Base-by-base conservation (phyloP, 2,888 invertebrate genomes). In the Cartodere bifasciata region DNA sequence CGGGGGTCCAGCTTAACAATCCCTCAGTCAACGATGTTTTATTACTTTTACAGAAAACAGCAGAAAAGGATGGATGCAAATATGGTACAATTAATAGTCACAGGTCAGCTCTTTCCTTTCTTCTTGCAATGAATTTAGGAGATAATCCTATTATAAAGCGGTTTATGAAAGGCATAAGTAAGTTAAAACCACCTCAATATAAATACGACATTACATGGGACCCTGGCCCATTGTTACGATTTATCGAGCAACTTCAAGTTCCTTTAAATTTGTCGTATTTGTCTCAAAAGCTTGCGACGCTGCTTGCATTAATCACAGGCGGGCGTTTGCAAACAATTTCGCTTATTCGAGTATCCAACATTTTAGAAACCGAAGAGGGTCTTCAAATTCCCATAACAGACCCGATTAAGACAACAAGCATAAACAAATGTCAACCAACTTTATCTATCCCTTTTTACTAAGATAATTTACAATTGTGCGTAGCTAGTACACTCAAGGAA, bases 81-180 rank as follows among this genome's bases (percentile, higher is more conserved):
- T 38, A 37, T 27, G 31, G 37, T 13, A 13, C 30, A 3, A 10
- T 34, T 3, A 40, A 38, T 14, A 25, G 33, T 1, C 31, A 40
- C 20, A 15, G 34, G 20, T 35, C 29, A 2, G 31, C 38, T 12
- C 11, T 40, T 14, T 24, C 27, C 17, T 29, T 32, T 11, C 34
- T 40, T 16, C 4, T 16, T 5, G 16, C 13, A 2, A 29, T 23
- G 7, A 13, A 27, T 12, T n/a, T 39, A 14, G 13, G 17, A 6
- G 23, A 34, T 7, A 34, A 38, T 32, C 29, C 23, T 12, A 15
- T 28, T 16, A 16, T 35, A 2, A 20, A 31, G 23, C 25, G 31
- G 14, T 39, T 38, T 23, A 29, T 38, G 10, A 38, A 34, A 17
- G 34, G 40, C 11, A 31, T 31, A 14, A 23, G 12, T 14, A 20